Percentiles rank a stretch among this genome's conserved stretches.
These are phyloP conservation scores for Nibea coibor DNA, from an alignment of 2,113 vertebrate genomes.

Conservation along the genomic window DNA sequence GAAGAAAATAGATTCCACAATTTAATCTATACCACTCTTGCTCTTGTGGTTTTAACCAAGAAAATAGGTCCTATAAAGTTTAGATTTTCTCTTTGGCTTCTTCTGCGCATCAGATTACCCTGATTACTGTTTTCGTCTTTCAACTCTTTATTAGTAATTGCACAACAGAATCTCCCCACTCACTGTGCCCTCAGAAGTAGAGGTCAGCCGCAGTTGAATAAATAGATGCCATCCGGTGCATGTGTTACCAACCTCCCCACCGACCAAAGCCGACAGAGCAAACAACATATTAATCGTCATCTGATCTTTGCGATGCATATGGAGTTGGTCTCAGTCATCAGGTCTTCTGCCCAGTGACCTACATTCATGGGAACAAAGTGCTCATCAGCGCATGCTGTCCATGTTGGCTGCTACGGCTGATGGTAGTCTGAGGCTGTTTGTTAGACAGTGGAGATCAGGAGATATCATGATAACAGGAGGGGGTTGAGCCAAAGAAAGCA, in stretches of 20 bases:
- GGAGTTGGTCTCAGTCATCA: conserved; percentile 42
- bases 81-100: background rate
- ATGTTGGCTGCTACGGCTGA: background rate
- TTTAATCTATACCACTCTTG: no score
- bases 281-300: conserved; percentile 54
- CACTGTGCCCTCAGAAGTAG: conserved; percentile 19
- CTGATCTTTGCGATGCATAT: conserved; percentile 61
- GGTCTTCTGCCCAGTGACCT: conserved; percentile 61
- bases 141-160: background rate
- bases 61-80: background rate
- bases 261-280: conserved; percentile 23
- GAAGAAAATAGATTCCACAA: no score
- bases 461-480: background rate
- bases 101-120: background rate
- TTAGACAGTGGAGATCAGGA: background rate
- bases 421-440: background rate
- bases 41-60: no score
- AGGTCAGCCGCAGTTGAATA: conserved; percentile 36
- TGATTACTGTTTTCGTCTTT: background rate
- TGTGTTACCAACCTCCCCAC: conserved; percentile 36
- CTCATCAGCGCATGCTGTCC: conserved; percentile 29
- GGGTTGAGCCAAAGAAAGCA: background rate
- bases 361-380: conserved; percentile 42
- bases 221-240: conserved; percentile 18
- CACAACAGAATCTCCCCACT: background rate